Evolutionary conservation across 2,888 invertebrate species (phyloP), one percentile per base, ranked within the genome.

Genomic region (Timema podura): DNA sequence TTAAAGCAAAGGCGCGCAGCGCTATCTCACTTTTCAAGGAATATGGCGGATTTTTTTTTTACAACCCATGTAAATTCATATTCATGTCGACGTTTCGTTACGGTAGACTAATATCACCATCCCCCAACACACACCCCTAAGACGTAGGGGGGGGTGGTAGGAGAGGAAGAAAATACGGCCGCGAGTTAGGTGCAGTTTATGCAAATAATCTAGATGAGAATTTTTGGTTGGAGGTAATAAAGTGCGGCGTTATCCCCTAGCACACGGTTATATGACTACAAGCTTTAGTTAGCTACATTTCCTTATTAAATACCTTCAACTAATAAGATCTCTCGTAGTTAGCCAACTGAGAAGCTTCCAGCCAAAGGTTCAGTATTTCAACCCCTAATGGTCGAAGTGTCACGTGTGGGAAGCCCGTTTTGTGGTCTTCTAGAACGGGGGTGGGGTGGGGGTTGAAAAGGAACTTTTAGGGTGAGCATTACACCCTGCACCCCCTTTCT

Each of bases 141-240:
- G n/a, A n/a, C n/a, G n/a, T n/a, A n/a, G n/a, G n/a, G n/a, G n/a
- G n/a, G n/a, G n/a, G n/a, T n/a, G n/a, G n/a, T n/a, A n/a, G n/a
- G n/a, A n/a, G n/a, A n/a, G n/a, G n/a, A n/a, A n/a, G 70, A 73
- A 72, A 71, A 74, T 68, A 71, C 78, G 77, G 77, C 77, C 76
- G 76, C 75, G 76, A 77, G 77, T 76, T 79, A 79, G 78, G 78
- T 80, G 80, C 80, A 80, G 79, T 82, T 82, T 82, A 82, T 82
- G 81, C 81, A 82, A 82, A 82, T 81, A 81, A 81, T 80, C 80
- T 80, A 81, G 81, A 81, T 81, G 81, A 80, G 81, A 80, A 81
- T 81, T 81, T 81, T 81, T 80, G 79, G 79, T 80, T 79, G n/a
- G 76, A 76, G 77, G 78, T 76, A 77, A 79, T 80, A 80, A 80